These are phyloP conservation scores for Heteractis magnifica DNA, from an alignment of 92 coral and sea anemone species.

Conservation along the genomic window DNA sequence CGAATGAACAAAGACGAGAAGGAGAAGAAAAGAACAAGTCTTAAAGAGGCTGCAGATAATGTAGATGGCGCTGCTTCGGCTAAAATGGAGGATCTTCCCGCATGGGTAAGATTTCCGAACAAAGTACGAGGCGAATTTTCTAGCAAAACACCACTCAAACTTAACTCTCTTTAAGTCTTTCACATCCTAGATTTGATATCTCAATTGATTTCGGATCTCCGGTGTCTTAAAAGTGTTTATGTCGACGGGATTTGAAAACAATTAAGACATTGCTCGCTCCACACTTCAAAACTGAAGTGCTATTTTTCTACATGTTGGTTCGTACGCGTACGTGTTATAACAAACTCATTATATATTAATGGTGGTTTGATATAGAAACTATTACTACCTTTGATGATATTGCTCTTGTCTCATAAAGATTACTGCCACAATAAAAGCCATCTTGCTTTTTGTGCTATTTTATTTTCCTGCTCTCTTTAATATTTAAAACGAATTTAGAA, in stretches of 20 bases:
- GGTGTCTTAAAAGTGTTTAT: not conserved
- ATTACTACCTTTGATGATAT: not conserved
- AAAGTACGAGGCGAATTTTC: slow-evolving; percentile 8
- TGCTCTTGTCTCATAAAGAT: not conserved
- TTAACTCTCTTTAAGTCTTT: not conserved
- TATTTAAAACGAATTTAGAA: not conserved
- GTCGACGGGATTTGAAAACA: not conserved
- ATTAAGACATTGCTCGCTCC: not conserved
- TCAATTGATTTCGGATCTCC: not conserved
- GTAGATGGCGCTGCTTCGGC: slow-evolving; percentile 70
- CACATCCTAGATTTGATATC: not conserved
- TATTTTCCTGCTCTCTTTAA: not conserved
- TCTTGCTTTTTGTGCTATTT: too few relatives aligned
- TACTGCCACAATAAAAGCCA: too few relatives aligned
- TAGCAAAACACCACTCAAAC: slow-evolving; percentile 1
- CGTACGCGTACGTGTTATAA: not conserved
- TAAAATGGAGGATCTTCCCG: slow-evolving; percentile 90
- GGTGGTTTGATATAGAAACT: not conserved
- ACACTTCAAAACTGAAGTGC: not conserved
- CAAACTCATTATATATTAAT: slow-evolving; percentile 17
- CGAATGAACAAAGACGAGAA: slow-evolving; percentile 80
- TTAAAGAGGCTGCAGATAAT: slow-evolving; percentile 61
- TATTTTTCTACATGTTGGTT: not conserved
- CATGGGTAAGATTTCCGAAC: slow-evolving; percentile 75
- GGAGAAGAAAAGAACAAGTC: slow-evolving; percentile 60